A percentile compares a stretch with the other conserved stretches of the same genome.
These are phyloP conservation scores for Calypte anna DNA, from an alignment of 2,113 vertebrate species.

Conservation along the genomic window DNA sequence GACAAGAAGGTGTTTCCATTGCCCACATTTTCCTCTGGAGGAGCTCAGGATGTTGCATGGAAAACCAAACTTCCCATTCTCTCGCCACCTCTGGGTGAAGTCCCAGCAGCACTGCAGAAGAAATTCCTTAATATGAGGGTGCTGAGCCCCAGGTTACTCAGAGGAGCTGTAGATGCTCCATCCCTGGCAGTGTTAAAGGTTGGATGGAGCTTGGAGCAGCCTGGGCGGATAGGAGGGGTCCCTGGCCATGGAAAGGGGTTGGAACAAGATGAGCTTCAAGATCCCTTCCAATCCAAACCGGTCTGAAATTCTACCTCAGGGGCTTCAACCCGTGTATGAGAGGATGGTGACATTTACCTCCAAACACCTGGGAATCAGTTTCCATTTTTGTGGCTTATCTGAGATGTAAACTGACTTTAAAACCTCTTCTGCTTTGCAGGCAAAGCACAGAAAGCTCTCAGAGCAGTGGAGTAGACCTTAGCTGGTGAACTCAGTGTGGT, in stretches of 20 bases:
- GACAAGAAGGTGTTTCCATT: not conserved
- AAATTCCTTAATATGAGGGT: too few species aligned
- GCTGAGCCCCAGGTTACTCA: too few species aligned
- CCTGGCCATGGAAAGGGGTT: too few species aligned
- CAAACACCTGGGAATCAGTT: not conserved
- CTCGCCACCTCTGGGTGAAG: not conserved
- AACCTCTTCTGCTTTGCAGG: not conserved
- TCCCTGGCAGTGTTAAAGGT: too few species aligned
- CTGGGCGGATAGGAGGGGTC: too few species aligned
- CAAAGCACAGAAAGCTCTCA: not conserved
- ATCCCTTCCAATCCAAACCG: too few species aligned
- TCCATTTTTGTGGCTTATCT: not conserved
- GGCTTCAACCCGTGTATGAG: not conserved
- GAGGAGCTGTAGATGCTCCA: too few species aligned
- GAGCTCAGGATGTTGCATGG: not conserved
- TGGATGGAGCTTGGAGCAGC: too few species aligned
- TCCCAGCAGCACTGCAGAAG: not conserved
- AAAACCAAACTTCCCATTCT: not conserved
- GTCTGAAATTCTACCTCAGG: too few species aligned
- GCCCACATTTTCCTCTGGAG: fast-evolving
- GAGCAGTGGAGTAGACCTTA: not conserved
- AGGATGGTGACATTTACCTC: fast-evolving
- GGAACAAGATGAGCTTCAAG: too few species aligned
- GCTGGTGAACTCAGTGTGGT: not conserved
- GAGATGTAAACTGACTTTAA: not conserved